These are phyloP conservation scores for Sylvicapra grimmia DNA, from an alignment of 2,113 vertebrate species.

Conservation along the genomic window DNA sequence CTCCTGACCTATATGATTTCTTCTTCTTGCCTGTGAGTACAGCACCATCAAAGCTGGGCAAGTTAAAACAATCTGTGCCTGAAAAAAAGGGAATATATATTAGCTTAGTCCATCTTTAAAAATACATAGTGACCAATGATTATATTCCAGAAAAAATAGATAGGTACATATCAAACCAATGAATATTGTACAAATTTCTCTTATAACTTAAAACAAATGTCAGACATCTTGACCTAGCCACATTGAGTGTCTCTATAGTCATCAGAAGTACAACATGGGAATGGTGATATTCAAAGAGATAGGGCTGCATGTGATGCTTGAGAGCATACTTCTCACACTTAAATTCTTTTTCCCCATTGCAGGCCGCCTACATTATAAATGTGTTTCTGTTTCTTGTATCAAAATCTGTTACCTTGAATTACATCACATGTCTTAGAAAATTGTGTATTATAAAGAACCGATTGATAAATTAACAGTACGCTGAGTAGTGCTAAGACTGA, in stretches of 20 bases:
- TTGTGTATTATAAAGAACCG: too few species aligned
- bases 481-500: background rate
- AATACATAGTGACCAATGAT: background rate
- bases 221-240: background rate
- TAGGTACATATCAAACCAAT: background rate
- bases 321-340: background rate
- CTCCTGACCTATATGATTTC: background rate
- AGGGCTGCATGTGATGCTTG: background rate
- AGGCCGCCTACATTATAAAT: too few species aligned
- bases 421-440: background rate
- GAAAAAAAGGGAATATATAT: background rate
- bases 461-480: background rate
- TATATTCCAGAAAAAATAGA: background rate
- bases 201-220: background rate
- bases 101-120: background rate
- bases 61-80: background rate
- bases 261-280: background rate
- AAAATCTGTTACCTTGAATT: background rate
- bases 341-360: background rate
- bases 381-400: background rate
- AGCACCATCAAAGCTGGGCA: background rate
- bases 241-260: background rate
- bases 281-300: background rate
- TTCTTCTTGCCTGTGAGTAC: accelerated
- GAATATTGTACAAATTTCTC: background rate